Evolutionary conservation across 2,888 invertebrate genomes (phyloP), one percentile per base, ranked within the genome.

Genomic region (Bibio marci): DNA sequence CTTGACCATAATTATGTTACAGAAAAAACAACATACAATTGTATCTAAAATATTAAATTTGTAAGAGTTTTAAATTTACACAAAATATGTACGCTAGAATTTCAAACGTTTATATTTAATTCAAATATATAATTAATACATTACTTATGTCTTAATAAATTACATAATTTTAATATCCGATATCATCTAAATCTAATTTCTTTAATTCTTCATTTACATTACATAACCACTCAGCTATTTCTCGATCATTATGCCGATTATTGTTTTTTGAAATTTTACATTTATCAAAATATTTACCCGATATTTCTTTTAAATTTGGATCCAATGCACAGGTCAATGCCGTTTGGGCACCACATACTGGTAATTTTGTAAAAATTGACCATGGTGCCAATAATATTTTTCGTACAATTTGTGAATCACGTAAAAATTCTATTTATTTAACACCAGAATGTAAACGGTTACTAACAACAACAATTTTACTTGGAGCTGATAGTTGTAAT

Each of bases 391-490:
- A 45, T 15, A 61, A 49, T 22, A 22, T 22, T 6, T 22, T 6
- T 22, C 8, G 5, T 6, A 8, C 5, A 22, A 4, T 6, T 22
- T 8, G 22, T 22, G 22, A 4, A 22, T 22, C 22, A 22, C 8
- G 5, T 22, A 22, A 22, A 8, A 87, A 54, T 48, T 85, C 83
- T 0, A 87, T 86, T 45, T 70, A 66, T 35, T 82, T 53, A 46
- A 62, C 46, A 52, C 65, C 63, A 56, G 69, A 48, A 14, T 49
- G 49, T 49, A 76, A 71, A 3, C 66, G 61, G 37, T 59, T 48
- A 4, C 78, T 78, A 1, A 78, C 68, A 35, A 64, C 69, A 1
- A 78, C 58, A 38, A 78, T 67, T 45, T 76, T 65, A 8, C 73
- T 67, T 2, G 71, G 69, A 0, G 62, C 58, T 8, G 74, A 71